A percentile compares a stretch with the other conserved stretches of the same genome.
Conservation (phyloP, 2,888 invertebrate genomes). For the Diachrysia chrysitis region DNA sequence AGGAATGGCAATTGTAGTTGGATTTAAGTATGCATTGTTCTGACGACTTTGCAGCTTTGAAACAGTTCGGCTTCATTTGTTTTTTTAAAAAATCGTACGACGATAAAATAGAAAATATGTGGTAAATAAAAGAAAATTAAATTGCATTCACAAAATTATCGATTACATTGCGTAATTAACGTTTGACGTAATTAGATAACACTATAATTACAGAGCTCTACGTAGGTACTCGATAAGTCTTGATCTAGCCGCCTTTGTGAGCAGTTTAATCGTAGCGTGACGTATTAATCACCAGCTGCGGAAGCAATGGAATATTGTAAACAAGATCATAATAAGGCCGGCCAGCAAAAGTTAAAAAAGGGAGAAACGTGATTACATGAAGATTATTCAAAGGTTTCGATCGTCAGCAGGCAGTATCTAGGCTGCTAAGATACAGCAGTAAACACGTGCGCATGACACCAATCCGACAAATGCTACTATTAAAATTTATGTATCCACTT, state of each 20-base stretch:
- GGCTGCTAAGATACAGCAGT: conserved; percentile 48
- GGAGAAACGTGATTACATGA: neutral
- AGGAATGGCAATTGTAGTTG: neutral
- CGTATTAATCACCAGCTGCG: conserved; percentile 43
- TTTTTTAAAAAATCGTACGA: neutral
- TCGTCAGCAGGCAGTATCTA: conserved; percentile 28
- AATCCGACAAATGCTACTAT: conserved; percentile 74
- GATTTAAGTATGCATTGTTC: conserved; percentile 1
- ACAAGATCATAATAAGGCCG: conserved; percentile 33
- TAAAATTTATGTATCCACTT: conserved; percentile 75
- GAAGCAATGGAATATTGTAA: conserved; percentile 51
- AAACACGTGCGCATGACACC: conserved; percentile 73
- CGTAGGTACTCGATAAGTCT: conserved; percentile 31
- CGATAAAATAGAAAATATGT: neutral
- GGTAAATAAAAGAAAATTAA: neutral
- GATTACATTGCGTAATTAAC: conserved; percentile 22
- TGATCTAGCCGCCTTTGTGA: conserved; percentile 47
- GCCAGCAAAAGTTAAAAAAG: conserved; percentile 19
- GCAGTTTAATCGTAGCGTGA: conserved; percentile 43
- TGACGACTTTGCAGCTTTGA: neutral
- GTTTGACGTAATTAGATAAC: conserved; percentile 47
- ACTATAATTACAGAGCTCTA: conserved; percentile 43
- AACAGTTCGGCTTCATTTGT: neutral
- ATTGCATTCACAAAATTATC: conserved; percentile 23
- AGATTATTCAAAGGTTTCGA: neutral